Percentiles rank a stretch among this genome's conserved stretches.
Conservation (phyloP, 2,113 vertebrate species). For the Triplophysa siluroides region DNA sequence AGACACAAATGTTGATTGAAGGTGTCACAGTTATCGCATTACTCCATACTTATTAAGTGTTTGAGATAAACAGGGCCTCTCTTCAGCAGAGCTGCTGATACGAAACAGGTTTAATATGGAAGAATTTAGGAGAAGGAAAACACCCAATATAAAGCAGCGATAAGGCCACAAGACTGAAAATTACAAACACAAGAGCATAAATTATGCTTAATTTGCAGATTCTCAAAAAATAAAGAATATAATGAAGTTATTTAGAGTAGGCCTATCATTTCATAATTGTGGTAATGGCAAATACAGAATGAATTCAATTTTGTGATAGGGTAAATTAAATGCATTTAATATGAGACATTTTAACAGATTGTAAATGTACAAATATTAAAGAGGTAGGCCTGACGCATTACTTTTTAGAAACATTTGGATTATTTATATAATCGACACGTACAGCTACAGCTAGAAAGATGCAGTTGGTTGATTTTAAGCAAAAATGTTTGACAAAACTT, state of each 20-base stretch:
- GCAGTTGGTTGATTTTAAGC: not conserved
- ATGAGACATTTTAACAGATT: not conserved
- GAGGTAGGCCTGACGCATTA: not conserved
- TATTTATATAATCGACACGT: too few relatives aligned
- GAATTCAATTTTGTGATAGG: not conserved
- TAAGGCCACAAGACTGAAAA: not conserved
- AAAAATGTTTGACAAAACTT: not conserved
- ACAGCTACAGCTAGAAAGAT: too few relatives aligned
- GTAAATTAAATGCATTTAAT: not conserved
- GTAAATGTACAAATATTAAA: too few relatives aligned
- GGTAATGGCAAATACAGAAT: not conserved
- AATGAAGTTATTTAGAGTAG: too few relatives aligned
- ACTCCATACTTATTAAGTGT: conserved; percentile 18
- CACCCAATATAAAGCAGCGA: not conserved
- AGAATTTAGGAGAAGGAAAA: not conserved
- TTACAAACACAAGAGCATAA: not conserved
- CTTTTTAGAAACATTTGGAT: not conserved
- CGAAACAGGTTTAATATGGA: conserved; percentile 6
- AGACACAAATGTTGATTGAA: conserved; percentile 1
- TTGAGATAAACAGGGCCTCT: not conserved
- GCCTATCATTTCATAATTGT: too few relatives aligned
- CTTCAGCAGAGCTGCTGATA: not conserved
- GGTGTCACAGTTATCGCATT: conserved; percentile 13
- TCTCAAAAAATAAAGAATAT: too few relatives aligned
- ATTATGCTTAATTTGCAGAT: too few relatives aligned